These are phyloP conservation scores for Harpagifer antarcticus DNA, from an alignment of 2,797 vertebrate species.

Conservation along the genomic window DNA sequence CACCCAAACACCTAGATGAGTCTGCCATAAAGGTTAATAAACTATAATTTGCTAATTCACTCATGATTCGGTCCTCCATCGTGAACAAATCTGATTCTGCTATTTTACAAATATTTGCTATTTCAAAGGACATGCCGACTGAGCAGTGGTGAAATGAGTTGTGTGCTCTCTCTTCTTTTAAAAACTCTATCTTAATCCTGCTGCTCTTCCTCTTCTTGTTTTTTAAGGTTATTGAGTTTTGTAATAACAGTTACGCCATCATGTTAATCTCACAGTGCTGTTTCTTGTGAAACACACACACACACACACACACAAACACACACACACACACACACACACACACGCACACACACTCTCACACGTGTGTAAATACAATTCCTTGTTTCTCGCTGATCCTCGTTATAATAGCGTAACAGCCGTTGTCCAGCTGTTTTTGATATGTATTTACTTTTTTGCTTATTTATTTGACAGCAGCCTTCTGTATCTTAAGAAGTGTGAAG, in stretches of 20 bases:
- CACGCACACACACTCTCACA: neutral
- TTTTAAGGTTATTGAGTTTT: neutral
- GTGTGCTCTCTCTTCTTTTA: too few species aligned
- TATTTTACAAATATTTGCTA: neutral
- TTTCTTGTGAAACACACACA: neutral
- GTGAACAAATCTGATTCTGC: neutral
- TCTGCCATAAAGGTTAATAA: neutral
- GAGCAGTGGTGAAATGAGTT: neutral
- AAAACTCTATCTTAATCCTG: too few species aligned
- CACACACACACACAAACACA: too few species aligned
- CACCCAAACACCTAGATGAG: neutral
- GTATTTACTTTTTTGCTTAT: conserved; percentile 57
- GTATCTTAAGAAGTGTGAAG: conserved; percentile 47
- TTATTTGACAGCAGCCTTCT: conserved; percentile 59
- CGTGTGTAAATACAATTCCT: neutral
- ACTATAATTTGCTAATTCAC: rapidly evolving
- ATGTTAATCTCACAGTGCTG: neutral
- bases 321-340: neutral
- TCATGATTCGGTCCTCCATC: neutral
- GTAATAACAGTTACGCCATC: neutral
- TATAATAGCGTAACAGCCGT: conserved; percentile 40
- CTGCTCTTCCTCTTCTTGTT: neutral
- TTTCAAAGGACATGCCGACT: too few species aligned
- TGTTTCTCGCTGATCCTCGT: neutral
- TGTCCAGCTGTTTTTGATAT: conserved; percentile 57